These are phyloP conservation scores for Caenorhabditis sp. DNA, from an alignment of 2,888 invertebrate species.

Conservation along the genomic window DNA sequence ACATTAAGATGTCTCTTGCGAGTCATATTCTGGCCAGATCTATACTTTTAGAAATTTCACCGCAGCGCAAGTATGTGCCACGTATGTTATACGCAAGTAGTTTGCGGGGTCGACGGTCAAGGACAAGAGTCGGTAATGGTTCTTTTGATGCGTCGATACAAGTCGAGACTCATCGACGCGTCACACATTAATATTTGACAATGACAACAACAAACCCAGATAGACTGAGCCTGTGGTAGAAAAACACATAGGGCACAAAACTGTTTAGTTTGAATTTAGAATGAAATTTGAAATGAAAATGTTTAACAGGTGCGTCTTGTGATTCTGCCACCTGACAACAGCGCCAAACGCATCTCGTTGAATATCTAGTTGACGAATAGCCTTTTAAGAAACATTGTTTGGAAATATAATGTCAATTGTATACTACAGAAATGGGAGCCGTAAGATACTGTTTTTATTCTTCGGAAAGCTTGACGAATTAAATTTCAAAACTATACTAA, in stretches of 20 bases:
- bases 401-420: no score
- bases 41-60: no score
- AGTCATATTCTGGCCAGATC: no score
- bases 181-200: constrained; percentile 49
- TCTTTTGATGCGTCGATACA: constrained; percentile 23
- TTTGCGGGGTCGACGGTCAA: constrained; percentile 32
- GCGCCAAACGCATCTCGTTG: no score
- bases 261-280: background rate
- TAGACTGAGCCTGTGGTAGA: constrained; percentile 9
- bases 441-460: no score
- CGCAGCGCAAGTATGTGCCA: no score
- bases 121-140: constrained; percentile 6
- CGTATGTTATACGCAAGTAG: no score
- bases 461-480: no score
- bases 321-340: background rate
- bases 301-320: constrained; percentile 9
- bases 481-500: no score
- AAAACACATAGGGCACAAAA: background rate
- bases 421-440: no score
- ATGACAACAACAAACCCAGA: constrained; percentile 28
- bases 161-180: constrained; percentile 22
- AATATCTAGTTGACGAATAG: background rate
- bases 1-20: no score
- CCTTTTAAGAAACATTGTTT: no score
- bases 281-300: background rate